phyloP scores from a whole-genome alignment of 2,113 vertebrate genomes.

The Oenanthe melanoleuca region DNA sequence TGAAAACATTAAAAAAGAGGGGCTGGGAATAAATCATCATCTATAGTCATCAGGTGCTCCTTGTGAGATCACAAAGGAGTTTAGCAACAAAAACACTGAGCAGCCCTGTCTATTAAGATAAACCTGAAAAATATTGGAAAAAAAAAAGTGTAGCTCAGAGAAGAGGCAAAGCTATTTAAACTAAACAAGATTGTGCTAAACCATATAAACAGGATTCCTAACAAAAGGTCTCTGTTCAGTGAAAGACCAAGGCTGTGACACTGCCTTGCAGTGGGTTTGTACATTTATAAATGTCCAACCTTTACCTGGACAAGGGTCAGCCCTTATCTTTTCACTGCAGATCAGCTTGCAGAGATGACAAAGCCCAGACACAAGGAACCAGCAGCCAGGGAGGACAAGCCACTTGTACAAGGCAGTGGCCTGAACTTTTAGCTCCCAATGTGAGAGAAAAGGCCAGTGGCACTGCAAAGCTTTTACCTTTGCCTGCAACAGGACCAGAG shows the following conservation, averaged over 20 bases:
- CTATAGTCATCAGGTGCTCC: background rate
- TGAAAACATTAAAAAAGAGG: accelerated
- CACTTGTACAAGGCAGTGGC: background rate
- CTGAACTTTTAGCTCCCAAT: background rate
- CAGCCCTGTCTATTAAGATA: background rate
- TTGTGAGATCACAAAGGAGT: background rate
- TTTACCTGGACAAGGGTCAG: background rate
- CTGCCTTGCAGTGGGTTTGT: background rate
- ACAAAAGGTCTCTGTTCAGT: background rate
- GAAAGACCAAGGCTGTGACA: background rate
- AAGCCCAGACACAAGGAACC: background rate
- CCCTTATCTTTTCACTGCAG: background rate
- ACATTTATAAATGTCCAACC: background rate
- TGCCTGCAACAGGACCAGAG: background rate
- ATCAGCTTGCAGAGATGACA: background rate
- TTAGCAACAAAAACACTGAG: background rate
- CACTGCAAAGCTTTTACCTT: background rate
- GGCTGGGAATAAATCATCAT: background rate
- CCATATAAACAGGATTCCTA: background rate
- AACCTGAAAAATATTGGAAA: background rate
- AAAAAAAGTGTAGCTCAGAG: background rate
- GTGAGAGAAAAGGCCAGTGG: background rate
- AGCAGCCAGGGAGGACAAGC: background rate
- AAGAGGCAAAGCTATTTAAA: background rate
- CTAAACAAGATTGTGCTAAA: background rate